Base-by-base conservation (phyloP, 2,113 vertebrate species). In the Brachypteracias leptosomus region DNA sequence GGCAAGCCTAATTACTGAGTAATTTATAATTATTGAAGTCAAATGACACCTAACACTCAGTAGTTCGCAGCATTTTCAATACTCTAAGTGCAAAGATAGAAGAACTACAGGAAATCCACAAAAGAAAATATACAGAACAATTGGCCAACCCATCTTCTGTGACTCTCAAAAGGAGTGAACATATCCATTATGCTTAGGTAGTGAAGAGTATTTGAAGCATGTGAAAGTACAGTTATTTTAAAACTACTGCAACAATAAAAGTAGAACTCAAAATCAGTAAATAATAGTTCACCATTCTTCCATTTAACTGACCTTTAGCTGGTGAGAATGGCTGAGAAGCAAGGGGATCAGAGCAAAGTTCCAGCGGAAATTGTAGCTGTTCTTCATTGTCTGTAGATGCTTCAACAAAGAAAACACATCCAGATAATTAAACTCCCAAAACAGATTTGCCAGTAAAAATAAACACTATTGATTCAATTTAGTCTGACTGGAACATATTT, bases 341-440 rank as follows among this genome's bases (percentile, higher is more conserved):
- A 46, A 98, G 97, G 0, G 97, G 94, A 87, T 99, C 99, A 35
- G 98, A 98, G 66, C 97, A 98, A 92, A 99, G 98, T 95, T 99
- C 99, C 97, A 99, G 29, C 6, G 99, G 97, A 96, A 99, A 99
- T 71, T 99, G 99, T 40, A 99, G 98, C 91, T 99, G 99, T 57
- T 99, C 99, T 89, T 99, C 99, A 35, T 98, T 98, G 91, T 99
- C 99, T 84, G 98, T 93, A 82, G 98, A 98, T 54, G 98, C 99
- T 99, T 85, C 68, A 96, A 90, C 38, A 83, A 77, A 85, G 38
- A 95, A 92, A 67, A 68, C 19, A 91, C 1, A 62, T 33, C 9
- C 35, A 73, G 71, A 65, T 62, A 82, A 74, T 20, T 70, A 68
- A 63, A 4, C 5, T 7, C 19, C 47, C 33, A 88, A 72, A n/a